Evolutionary conservation across 2,797 vertebrate genomes (phyloP), one percentile per base, ranked within the genome.

Genomic region (Tokudaia tokunoshimensis): DNA sequence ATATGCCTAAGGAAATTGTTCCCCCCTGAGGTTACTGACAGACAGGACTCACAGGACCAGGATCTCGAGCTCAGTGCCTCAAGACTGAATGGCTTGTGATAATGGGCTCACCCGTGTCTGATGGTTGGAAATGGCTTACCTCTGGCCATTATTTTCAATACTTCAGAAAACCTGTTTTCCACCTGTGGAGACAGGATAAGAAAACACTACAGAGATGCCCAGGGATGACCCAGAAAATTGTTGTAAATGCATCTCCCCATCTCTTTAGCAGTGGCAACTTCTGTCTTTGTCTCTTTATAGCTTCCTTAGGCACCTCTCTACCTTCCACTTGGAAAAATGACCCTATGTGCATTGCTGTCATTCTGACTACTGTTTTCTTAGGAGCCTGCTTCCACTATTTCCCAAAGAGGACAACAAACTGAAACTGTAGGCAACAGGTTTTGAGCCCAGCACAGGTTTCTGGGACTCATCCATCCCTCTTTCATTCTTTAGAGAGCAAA

Each of bases 291-390:
- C 50, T 67, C 74, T 82, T 65, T 88, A 47, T 85, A 47, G 65
- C 47, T 65, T 94, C 22, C 37, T 83, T 89, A 55, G 41, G 47
- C 91, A 14, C 22, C 59, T 88, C 86, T 84, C 26, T 47, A 88
- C 15, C 11, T 82, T 93, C 20, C 24, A 65, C 75, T 85, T 92
- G 55, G 59, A 95, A 78, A 87, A 92, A 91, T 44, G 24, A 65
- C 34, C 37, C 87, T 55, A 19, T 2, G 12, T 52, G 59, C 6
- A 84, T 92, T 34, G 41, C 67, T 67, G 24, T 92, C 50, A 86
- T 85, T 86, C 79, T 59, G 22, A 94, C 37, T 19, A 78, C 75
- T 10, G 9, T n/a, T 92, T 26, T 90, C n/a, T 86, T 44, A 88
- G 76, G 44, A 34, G 0, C 19, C 37, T 14, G 19, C 13, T 70